These are phyloP conservation scores for Periophthalmus magnuspinnatus DNA, from an alignment of 2,797 vertebrate species.

Conservation along the genomic window DNA sequence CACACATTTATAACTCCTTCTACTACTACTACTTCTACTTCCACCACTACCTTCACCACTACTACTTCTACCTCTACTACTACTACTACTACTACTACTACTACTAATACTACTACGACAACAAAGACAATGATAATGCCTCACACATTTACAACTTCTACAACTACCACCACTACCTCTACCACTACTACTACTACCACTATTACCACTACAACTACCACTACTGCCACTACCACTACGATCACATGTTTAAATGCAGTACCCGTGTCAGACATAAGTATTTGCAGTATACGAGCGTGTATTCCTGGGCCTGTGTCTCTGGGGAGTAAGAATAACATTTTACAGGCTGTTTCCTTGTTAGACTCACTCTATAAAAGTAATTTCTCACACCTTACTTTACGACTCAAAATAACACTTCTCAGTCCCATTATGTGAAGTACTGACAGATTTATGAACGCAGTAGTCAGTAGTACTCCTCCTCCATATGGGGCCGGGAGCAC, in stretches of 20 bases:
- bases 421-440: slow-evolving; percentile 13
- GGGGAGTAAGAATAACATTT: slow-evolving; percentile 8
- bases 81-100: too few relatives aligned
- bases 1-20: too few relatives aligned
- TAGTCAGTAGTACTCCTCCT: slow-evolving; percentile 13
- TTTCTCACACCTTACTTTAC: slow-evolving; percentile 39
- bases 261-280: neutral
- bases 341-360: slow-evolving; percentile 24
- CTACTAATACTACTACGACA: neutral
- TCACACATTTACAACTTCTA: neutral
- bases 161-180: neutral
- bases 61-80: too few relatives aligned
- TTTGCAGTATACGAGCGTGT: neutral
- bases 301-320: neutral
- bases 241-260: neutral
- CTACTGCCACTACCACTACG: neutral
- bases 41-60: too few relatives aligned
- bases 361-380: slow-evolving; percentile 24
- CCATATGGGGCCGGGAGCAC: slow-evolving; percentile 25
- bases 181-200: neutral
- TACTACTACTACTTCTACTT: too few relatives aligned
- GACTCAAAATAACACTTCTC: slow-evolving; percentile 38
- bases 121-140: too few relatives aligned
- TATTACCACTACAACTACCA: neutral
- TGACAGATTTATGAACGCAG: slow-evolving; percentile 27